These are phyloP conservation scores for Catharus ustulatus DNA, from an alignment of 2,797 vertebrate species.

Conservation along the genomic window DNA sequence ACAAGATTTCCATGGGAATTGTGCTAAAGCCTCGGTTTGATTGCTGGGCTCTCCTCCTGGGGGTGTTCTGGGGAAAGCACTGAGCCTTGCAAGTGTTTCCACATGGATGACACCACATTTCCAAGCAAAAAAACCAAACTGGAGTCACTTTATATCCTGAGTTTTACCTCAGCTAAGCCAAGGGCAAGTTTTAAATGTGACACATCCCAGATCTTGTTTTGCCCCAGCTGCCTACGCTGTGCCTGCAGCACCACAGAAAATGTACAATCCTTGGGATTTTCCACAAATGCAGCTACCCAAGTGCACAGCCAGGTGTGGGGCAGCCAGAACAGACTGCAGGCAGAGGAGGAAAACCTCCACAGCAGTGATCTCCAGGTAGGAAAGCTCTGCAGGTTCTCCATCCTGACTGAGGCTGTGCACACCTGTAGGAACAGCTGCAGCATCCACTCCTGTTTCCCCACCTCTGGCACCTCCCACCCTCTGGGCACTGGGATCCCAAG, in stretches of 20 bases:
- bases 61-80: not conserved
- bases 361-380: too few species aligned
- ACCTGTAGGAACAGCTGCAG: not conserved
- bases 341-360: not conserved
- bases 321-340: not conserved
- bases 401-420: not conserved
- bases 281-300: not conserved
- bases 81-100: not conserved
- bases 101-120: not conserved
- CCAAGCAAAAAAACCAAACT: not conserved
- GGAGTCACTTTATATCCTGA: not conserved
- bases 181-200: not conserved
- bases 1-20: not conserved
- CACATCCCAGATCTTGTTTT: not conserved
- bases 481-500: rapidly evolving
- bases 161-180: not conserved
- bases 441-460: not conserved
- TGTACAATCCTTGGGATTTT: rapidly evolving
- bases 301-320: not conserved
- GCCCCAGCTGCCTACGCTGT: rapidly evolving
- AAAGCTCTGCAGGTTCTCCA: not conserved
- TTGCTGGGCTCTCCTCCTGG: not conserved
- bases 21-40: not conserved
- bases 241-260: not conserved
- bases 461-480: not conserved